Evolutionary conservation across 1,140 invertebrate genomes (phyloP), one percentile per base, ranked within the genome.

Genomic region (Melipona quadrifasciata): DNA sequence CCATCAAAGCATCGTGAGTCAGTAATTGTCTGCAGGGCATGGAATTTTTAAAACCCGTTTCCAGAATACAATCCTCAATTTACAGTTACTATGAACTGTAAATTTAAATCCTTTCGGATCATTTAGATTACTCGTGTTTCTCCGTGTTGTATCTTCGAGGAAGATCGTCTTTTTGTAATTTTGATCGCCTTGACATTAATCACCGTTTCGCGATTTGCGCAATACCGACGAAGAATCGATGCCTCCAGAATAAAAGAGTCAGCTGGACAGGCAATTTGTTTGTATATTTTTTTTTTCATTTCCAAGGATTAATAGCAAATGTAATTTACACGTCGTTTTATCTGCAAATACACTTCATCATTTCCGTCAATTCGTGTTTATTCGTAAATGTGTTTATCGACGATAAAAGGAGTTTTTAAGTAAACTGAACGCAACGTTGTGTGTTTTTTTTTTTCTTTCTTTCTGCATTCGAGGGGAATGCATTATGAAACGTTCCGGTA

Each of bases 101-200:
- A 67, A 34, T 67, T 17, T 68, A 39, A 70, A 70, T 70, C 21
- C 17, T 39, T 70, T n/a, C 17, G 17, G 51, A 16, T 47, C 70
- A 27, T 53, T 53, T 16, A 47, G 6, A 47, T 79, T 10, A 51
- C 11, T 24, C 51, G 55, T 27, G 4, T 24, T 53, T 24, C 12
- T 68, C 21, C n/a, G 39, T 19, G 19, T 65, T 21, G 4, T 53
- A 10, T 27, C 58, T 82, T 71, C 61, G 0, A 72, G 24, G 64
- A 83, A 72, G 58, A 31, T 76, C 34, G 53, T 27, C 31, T 55
- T 76, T 85, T 39, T 24, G 51, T 6, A 17, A n/a, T 58, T 72
- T 83, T 17, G 72, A 86, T 86, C 61, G 27, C 39, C 68, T 64
- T 82, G 75, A 24, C 85, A 79, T 70, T 77, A 87, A 79, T 87